Conservation (phyloP, 2,113 vertebrate species). For the Pholis gunnellus region DNA sequence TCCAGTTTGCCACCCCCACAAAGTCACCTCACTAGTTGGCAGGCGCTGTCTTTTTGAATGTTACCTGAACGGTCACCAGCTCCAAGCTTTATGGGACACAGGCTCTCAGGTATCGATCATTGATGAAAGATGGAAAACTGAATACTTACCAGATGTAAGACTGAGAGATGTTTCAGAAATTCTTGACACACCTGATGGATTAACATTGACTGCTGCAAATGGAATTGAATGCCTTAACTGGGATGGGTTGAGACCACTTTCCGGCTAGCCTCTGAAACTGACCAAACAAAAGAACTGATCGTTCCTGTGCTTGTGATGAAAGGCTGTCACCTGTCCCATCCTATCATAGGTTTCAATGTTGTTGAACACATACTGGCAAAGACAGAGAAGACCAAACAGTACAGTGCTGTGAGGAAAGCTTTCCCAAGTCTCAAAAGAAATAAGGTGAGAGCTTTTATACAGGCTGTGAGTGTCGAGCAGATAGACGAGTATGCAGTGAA, state of each 20-base stretch:
- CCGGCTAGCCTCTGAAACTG: background rate
- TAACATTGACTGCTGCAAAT: slow-evolving; percentile 44
- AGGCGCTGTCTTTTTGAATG: slow-evolving; percentile 49
- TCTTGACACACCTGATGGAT: slow-evolving; percentile 27
- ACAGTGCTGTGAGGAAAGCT: background rate
- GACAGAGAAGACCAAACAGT: background rate
- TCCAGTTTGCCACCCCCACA: background rate
- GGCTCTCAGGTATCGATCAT: background rate
- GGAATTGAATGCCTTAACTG: slow-evolving; percentile 28
- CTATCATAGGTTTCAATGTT: slow-evolving; percentile 59
- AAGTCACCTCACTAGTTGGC: slow-evolving; percentile 8
- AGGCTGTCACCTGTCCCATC: slow-evolving; percentile 7
- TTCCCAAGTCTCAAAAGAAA: slow-evolving; percentile 21
- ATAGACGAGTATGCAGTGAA: background rate
- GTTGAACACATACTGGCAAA: slow-evolving; percentile 39
- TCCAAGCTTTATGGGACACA: slow-evolving; percentile 13
- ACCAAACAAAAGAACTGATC: background rate
- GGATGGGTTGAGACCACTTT: slow-evolving; percentile 41
- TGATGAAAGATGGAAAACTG: too few species aligned
- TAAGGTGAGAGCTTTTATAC: slow-evolving; percentile 35
- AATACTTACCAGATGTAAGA: too few species aligned
- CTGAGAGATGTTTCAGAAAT: slow-evolving; percentile 51
- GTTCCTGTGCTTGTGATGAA: slow-evolving; percentile 51
- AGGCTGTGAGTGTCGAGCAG: background rate
- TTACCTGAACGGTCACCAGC: background rate